phyloP scores from a whole-genome alignment of 1,140 invertebrate genomes.

The Leguminivora glycinivorella region DNA sequence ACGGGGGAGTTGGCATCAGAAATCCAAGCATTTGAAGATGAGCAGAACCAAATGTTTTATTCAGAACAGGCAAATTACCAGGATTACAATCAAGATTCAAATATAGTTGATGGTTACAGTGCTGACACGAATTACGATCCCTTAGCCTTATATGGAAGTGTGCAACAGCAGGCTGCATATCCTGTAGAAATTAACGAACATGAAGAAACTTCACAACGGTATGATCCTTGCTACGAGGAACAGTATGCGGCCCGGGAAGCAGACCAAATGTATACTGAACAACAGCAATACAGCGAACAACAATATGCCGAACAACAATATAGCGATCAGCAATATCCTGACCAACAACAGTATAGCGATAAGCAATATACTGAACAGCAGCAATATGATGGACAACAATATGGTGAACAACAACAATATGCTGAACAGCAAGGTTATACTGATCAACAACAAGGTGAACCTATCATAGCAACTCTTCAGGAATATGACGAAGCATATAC shows the following conservation, averaged over 20 bases:
- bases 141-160: slow-evolving; percentile 53
- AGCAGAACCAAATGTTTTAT: slow-evolving; percentile 61
- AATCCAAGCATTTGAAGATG: slow-evolving; percentile 54
- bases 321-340: slow-evolving; percentile 36
- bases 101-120: slow-evolving; percentile 30
- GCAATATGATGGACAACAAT: slow-evolving; percentile 35
- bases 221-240: slow-evolving; percentile 60
- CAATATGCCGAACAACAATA: slow-evolving; percentile 37
- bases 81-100: slow-evolving; percentile 43
- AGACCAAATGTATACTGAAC: slow-evolving; percentile 29
- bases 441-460: neutral
- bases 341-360: slow-evolving; percentile 42
- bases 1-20: slow-evolving; percentile 30
- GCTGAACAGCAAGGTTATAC: slow-evolving; percentile 33
- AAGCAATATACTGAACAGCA: slow-evolving; percentile 35
- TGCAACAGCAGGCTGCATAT: slow-evolving; percentile 49
- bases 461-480: neutral
- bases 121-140: slow-evolving; percentile 43
- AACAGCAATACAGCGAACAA: slow-evolving; percentile 40
- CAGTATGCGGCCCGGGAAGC: slow-evolving; percentile 46
- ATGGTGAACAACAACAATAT: slow-evolving; percentile 40
- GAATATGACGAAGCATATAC: neutral
- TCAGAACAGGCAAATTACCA: slow-evolving; percentile 43
- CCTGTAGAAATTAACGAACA: slow-evolving; percentile 52
- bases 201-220: slow-evolving; percentile 52